phyloP scores from a whole-genome alignment of 2,797 vertebrate genomes.

The Echeneis naucrates region DNA sequence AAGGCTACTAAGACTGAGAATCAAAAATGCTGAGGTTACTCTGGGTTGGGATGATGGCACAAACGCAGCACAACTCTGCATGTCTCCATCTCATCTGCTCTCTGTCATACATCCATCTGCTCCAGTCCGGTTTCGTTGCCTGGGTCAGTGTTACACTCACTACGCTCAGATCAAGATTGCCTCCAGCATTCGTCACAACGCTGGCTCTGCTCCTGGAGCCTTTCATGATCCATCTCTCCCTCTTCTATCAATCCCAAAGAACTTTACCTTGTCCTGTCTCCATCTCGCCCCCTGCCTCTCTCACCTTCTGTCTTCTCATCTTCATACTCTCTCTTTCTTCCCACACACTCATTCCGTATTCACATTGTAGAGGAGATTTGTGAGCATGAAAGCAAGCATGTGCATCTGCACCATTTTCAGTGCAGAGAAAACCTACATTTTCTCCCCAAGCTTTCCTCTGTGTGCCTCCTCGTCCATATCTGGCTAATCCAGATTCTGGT shows the following conservation, averaged over 20 bases:
- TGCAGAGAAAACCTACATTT: slow-evolving; percentile 75
- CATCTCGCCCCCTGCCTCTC: slow-evolving; percentile 53
- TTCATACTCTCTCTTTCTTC: slow-evolving; percentile 62
- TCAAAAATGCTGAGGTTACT: slow-evolving; percentile 47
- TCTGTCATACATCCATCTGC: slow-evolving; percentile 62
- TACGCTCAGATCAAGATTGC: slow-evolving; percentile 61
- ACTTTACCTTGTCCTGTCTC: slow-evolving; percentile 50
- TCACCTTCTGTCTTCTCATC: slow-evolving; percentile 57
- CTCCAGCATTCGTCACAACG: slow-evolving; percentile 58
- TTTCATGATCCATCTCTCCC: slow-evolving; percentile 54
- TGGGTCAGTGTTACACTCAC: slow-evolving; percentile 67
- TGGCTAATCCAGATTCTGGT: slow-evolving; percentile 91
- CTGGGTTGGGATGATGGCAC: slow-evolving; percentile 30
- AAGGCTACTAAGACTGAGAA: slow-evolving; percentile 29
- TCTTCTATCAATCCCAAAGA: slow-evolving; percentile 57
- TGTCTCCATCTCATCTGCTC: slow-evolving; percentile 56
- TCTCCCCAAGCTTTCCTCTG: slow-evolving; percentile 75
- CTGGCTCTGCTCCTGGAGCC: slow-evolving; percentile 56
- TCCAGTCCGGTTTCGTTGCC: slow-evolving; percentile 65
- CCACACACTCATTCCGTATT: slow-evolving; percentile 82
- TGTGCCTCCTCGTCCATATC: slow-evolving; percentile 87
- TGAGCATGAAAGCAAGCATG: slow-evolving; percentile 65
- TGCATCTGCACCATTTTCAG: slow-evolving; percentile 76
- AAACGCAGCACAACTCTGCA: slow-evolving; percentile 46
- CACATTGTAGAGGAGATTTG: slow-evolving; percentile 79